Evolutionary conservation across 1,140 invertebrate genomes (phyloP).

Genomic region (Tachypleus tridentatus): DNA sequence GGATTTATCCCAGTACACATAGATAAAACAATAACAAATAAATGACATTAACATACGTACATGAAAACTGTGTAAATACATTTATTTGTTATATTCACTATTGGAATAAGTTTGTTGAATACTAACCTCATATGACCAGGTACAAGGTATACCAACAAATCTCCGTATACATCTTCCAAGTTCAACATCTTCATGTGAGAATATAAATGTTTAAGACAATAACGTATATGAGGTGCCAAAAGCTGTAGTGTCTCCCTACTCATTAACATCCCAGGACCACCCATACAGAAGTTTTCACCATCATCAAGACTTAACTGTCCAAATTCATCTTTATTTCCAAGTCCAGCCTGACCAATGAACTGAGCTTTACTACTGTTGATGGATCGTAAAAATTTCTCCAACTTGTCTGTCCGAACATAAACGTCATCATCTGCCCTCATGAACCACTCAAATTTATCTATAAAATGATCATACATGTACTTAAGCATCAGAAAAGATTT

Average conservation of each 20-base stretch:
- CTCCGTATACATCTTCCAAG: conserved; percentile 88
- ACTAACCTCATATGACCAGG: conserved; percentile 96
- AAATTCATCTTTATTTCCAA: conserved; percentile 67
- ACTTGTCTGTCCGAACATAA: conserved; percentile 74
- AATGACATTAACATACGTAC: no score
- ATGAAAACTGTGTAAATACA: no score
- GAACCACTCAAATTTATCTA: conserved; percentile 90
- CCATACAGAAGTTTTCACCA: conserved; percentile 99
- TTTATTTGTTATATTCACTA: no score
- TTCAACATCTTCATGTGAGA: conserved; percentile 97
- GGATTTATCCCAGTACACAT: no score
- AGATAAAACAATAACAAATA: no score
- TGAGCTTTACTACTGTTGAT: conserved; percentile 76
- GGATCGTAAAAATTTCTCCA: conserved; percentile 72
- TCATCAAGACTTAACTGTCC: conserved; percentile 80
- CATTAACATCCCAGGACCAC: conserved; percentile 87
- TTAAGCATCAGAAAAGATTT: conserved; percentile 98
- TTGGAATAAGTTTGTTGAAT: not conserved
- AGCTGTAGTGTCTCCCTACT: conserved; percentile 37
- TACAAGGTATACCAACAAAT: conserved; percentile 82
- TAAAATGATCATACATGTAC: conserved; percentile 92
- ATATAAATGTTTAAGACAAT: conserved; percentile 86
- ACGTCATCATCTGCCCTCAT: conserved; percentile 95
- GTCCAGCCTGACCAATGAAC: conserved; percentile 52
- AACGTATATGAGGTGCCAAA: conserved; percentile 53